These are phyloP conservation scores for Stenichneumon culpator DNA, from an alignment of 2,888 invertebrate species.

Conservation along the genomic window DNA sequence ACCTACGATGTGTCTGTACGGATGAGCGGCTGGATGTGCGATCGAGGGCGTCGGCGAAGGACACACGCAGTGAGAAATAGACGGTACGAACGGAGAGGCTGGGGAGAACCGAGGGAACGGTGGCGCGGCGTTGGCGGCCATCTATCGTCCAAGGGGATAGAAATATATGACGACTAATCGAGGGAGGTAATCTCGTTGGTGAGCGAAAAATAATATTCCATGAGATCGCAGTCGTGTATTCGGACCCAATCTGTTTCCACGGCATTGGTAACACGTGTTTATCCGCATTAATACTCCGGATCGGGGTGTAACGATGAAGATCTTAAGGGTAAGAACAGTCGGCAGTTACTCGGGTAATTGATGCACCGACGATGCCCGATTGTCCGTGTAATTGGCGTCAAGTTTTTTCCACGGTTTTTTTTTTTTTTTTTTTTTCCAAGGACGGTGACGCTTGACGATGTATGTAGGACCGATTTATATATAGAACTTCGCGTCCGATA, in stretches of 20 bases:
- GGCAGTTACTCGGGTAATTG: conserved; percentile 1
- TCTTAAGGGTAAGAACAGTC: not conserved
- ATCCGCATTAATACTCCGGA: not conserved
- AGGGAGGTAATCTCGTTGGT: conserved; percentile 10
- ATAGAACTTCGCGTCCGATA: conserved; percentile 23
- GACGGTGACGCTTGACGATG: conserved; percentile 6
- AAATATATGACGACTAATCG: conserved; percentile 42
- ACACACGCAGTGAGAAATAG: conserved; percentile 32
- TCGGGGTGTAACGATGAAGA: conserved; percentile 18
- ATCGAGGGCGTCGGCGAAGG: conserved; percentile 29
- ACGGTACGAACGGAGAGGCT: conserved; percentile 6
- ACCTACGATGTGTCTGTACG: conserved; percentile 10
- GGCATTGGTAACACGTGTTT: not conserved
- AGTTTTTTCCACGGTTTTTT: conserved; percentile 5
- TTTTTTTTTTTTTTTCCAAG: not conserved
- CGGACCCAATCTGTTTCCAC: conserved; percentile 14
- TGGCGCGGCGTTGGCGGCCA: conserved; percentile 4
- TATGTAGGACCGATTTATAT: conserved; percentile 35
- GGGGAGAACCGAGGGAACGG: not conserved
- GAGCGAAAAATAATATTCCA: conserved; percentile 31
- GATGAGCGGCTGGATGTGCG: conserved; percentile 37
- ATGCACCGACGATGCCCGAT: conserved; percentile 29
- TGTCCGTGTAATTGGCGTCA: conserved; percentile 43
- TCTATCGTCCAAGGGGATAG: conserved; percentile 10
- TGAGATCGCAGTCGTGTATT: not conserved